Evolutionary conservation across 2,113 vertebrate genomes (phyloP).

Genomic region (Todiramphus chloris): DNA sequence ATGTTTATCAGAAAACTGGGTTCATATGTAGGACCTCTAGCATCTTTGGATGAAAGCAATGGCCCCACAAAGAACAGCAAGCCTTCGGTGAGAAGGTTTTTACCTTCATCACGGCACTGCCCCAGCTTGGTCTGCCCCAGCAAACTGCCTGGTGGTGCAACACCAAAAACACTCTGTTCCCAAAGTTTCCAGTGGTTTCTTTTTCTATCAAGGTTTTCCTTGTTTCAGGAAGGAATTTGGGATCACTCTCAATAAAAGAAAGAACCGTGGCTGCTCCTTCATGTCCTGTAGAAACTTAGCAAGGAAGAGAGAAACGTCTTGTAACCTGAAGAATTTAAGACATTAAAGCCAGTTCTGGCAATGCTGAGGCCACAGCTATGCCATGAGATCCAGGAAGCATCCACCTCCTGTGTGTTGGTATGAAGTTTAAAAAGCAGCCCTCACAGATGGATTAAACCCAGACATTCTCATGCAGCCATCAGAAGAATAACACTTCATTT

Average conservation of each 20-base stretch:
- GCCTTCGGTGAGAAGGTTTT: not conserved
- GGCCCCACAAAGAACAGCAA: not conserved
- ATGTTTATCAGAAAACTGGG: not conserved
- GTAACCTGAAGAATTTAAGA: conserved; percentile 9
- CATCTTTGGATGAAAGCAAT: not conserved
- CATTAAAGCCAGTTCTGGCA: not conserved
- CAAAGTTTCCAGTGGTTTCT: not conserved
- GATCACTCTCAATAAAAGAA: not conserved
- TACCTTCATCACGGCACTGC: not conserved
- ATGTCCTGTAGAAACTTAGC: not conserved
- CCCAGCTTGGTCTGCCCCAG: not conserved
- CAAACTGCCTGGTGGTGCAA: not conserved
- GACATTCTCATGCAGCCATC: not conserved
- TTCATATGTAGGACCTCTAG: not conserved
- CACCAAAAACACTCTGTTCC: not conserved
- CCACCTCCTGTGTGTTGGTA: not conserved
- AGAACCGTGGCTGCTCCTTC: not conserved
- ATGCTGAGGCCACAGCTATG: not conserved
- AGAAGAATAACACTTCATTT: not conserved
- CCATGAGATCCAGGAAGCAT: not conserved
- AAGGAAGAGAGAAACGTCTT: not conserved
- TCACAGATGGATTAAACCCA: conserved; percentile 40
- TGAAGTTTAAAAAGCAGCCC: conserved; percentile 29
- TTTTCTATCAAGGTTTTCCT: not conserved
- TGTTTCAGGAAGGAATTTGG: not conserved